phyloP scores from a whole-genome alignment of 2,888 invertebrate genomes.

The Micropterix aruncella region DNA sequence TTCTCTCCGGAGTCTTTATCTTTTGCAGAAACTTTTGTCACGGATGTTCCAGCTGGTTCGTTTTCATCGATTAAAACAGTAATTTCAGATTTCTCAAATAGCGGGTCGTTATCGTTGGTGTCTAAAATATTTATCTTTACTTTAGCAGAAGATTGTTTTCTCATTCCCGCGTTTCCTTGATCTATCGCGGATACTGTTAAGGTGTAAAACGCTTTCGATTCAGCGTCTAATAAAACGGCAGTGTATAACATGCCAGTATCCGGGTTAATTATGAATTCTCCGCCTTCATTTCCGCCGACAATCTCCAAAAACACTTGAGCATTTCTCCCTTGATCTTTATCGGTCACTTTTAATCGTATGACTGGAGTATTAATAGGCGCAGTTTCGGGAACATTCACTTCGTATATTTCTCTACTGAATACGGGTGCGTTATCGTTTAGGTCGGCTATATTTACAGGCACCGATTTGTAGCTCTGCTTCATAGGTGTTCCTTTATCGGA shows the following conservation, averaged over 20 bases:
- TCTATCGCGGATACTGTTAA: slow-evolving; percentile 83
- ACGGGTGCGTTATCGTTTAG: slow-evolving; percentile 77
- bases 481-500: slow-evolving; percentile 72
- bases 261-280: slow-evolving; percentile 75
- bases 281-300: slow-evolving; percentile 82
- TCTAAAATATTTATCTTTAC: slow-evolving; percentile 81
- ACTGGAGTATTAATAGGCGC: slow-evolving; percentile 82
- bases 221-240: slow-evolving; percentile 69
- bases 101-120: slow-evolving; percentile 89
- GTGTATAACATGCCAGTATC: slow-evolving; percentile 85
- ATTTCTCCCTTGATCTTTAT: slow-evolving; percentile 71
- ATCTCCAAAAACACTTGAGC: slow-evolving; percentile 78
- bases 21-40: slow-evolving; percentile 71
- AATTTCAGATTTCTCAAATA: slow-evolving; percentile 59
- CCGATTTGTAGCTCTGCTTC: slow-evolving; percentile 61
- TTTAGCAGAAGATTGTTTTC: slow-evolving; percentile 81
- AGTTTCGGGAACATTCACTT: slow-evolving; percentile 76
- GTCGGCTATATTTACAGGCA: slow-evolving; percentile 70
- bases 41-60: slow-evolving; percentile 70
- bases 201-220: slow-evolving; percentile 69
- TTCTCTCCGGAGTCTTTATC: slow-evolving; percentile 91
- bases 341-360: slow-evolving; percentile 73
- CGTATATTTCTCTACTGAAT: slow-evolving; percentile 76
- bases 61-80: slow-evolving; percentile 75
- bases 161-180: slow-evolving; percentile 67